Evolutionary conservation across 1,140 invertebrate species (phyloP), one percentile per base, ranked within the genome.

Genomic region (Macrotrachela quadricornifera): DNA sequence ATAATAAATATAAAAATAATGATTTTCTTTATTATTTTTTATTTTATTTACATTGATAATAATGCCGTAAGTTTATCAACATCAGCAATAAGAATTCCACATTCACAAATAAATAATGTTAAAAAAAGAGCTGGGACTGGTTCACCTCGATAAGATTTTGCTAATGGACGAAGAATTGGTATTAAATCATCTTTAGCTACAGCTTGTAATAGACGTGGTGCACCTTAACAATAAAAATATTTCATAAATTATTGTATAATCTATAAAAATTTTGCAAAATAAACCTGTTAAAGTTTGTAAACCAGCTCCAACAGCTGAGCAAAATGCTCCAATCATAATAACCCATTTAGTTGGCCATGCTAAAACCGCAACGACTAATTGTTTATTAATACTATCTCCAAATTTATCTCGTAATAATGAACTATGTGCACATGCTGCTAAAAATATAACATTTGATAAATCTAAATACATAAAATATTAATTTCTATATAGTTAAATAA

Each of bases 151-250:
- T 78, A 81, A 0, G 88, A 92, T 37, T 85, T 88, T 40, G 80
- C 79, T 30, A 83, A 79, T 65, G 99, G 95, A 4, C 21, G 21
- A 46, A 99, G 73, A 67, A 96, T 90, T 6, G 92, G 92, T 59
- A 99, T 90, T 46, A 97, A 90, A 55, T 83, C 81, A 69, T 99
- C 94, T 64, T 85, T 83, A 16, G 91, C 87, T 57, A 99, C 99
- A 11, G 92, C 92, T 73, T 97, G 85, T 45, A 79, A 63, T 36
- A 80, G 61, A 46, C 78, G 60, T 1, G 77, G 76, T 9, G 77
- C 77, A 51, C 21, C 21, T 30, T 4, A 30, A 30, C 2, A 2
- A 30, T 4, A 30, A 30, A 30, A 4, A 4, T 30, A 30, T 30
- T 30, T n/a, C n/a, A n/a, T n/a, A n/a, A n/a, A n/a, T n/a, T n/a